These are phyloP conservation scores for Paracentrotus lividus DNA, from an alignment of 53 echinoderm and acorn worm genomes.

Conservation along the genomic window DNA sequence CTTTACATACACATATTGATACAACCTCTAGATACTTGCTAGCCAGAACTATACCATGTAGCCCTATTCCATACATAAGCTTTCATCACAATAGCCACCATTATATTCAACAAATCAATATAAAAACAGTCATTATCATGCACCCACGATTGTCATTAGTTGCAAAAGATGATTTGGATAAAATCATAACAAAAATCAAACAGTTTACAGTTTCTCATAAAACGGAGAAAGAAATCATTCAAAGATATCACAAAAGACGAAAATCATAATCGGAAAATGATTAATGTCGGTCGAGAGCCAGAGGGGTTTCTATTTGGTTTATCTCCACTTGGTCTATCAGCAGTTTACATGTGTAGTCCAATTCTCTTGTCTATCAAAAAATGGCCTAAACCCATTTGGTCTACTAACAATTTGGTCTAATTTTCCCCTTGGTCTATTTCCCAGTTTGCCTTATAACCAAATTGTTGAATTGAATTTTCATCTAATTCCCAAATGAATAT, in stretches of 20 bases:
- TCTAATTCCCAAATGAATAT: no score
- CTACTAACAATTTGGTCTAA: no score
- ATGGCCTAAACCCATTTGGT: no score
- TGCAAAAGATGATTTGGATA: conserved; percentile 50
- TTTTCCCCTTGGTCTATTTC: no score
- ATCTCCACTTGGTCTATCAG: no score
- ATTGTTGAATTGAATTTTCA: no score
- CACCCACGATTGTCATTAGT: conserved; percentile 60
- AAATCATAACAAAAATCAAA: conserved; percentile 45
- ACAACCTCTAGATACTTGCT: background rate
- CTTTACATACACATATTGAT: background rate
- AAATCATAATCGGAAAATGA: background rate
- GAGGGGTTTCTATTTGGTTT: no score
- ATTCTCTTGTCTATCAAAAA: no score
- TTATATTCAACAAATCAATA: conserved; percentile 38
- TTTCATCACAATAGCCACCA: conserved; percentile 41
- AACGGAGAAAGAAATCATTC: conserved; percentile 23
- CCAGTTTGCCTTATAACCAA: no score
- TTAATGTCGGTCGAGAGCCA: no score
- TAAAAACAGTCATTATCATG: conserved; percentile 43
- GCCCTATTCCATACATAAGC: conserved; percentile 20
- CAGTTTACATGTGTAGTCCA: no score
- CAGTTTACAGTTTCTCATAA: background rate
- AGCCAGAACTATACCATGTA: background rate
- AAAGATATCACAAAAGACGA: conserved; percentile 16